These are phyloP conservation scores for Lamellibrachia columna DNA, from an alignment of 2,888 invertebrate genomes.

Conservation along the genomic window DNA sequence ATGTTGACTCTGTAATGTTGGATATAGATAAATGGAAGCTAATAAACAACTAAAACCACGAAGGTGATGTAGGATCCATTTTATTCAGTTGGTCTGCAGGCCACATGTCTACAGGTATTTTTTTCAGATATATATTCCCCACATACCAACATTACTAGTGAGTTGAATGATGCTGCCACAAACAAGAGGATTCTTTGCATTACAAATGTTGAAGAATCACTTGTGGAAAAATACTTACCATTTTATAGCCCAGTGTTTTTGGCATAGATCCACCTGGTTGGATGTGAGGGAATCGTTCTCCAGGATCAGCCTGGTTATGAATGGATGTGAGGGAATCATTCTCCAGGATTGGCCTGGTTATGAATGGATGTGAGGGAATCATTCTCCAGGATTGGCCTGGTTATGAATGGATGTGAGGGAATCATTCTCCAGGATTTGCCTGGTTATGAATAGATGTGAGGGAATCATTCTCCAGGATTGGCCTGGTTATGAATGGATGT, in stretches of 20 bases:
- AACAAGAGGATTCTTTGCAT: not conserved
- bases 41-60: too few relatives aligned
- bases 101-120: not conserved
- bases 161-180: not conserved
- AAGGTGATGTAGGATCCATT: too few relatives aligned
- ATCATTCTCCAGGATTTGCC: not conserved
- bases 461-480: too few relatives aligned
- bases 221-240: not conserved
- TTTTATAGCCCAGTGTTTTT: not conserved
- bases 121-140: not conserved
- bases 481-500: too few relatives aligned
- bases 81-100: not conserved
- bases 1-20: too few relatives aligned
- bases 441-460: not conserved
- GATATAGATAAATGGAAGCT: too few relatives aligned
- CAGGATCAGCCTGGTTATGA: not conserved
- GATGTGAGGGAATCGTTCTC: not conserved
- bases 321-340: not conserved
- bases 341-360: too few relatives aligned
- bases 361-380: too few relatives aligned
- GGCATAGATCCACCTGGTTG: not conserved
- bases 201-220: not conserved
- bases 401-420: not conserved
- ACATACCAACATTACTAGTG: not conserved
- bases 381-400: not conserved